These are phyloP conservation scores for Vanessa tameamea DNA, from an alignment of 1,140 invertebrate species.

Conservation along the genomic window DNA sequence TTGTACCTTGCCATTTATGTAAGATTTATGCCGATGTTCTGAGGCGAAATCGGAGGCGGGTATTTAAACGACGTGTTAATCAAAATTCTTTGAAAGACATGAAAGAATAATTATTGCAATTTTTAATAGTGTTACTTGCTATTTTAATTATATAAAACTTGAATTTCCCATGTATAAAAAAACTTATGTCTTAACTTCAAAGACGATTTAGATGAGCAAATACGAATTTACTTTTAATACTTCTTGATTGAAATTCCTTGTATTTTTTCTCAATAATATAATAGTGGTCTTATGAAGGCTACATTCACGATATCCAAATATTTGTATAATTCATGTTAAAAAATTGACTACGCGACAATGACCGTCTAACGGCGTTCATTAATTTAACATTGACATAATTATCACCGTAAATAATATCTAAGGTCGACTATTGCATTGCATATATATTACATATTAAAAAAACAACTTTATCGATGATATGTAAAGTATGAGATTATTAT, in stretches of 20 bases:
- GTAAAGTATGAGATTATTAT: too few relatives aligned
- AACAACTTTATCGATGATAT: too few relatives aligned
- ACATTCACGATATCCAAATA: too few relatives aligned
- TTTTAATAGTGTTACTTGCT: neutral
- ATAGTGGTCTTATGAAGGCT: too few relatives aligned
- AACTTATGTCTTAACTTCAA: too few relatives aligned
- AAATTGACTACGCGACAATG: neutral
- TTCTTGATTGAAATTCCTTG: neutral
- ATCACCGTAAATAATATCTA: neutral
- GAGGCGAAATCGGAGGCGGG: conserved; percentile 11
- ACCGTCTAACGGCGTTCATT: neutral
- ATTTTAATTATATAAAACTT: neutral
- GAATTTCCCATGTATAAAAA: too few relatives aligned
- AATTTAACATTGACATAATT: conserved; percentile 3
- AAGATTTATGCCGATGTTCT: conserved; percentile 19
- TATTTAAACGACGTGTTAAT: conserved; percentile 30
- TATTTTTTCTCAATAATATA: neutral
- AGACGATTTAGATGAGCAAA: too few relatives aligned
- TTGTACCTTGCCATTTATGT: conserved; percentile 20
- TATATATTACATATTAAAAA: neutral
- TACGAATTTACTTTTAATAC: neutral
- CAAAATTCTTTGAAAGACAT: conserved; percentile 4
- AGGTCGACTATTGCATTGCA: neutral
- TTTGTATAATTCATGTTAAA: neutral
- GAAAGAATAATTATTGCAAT: neutral